phyloP scores from a whole-genome alignment of 2,888 invertebrate genomes.

The Nesidiocoris tenuis region DNA sequence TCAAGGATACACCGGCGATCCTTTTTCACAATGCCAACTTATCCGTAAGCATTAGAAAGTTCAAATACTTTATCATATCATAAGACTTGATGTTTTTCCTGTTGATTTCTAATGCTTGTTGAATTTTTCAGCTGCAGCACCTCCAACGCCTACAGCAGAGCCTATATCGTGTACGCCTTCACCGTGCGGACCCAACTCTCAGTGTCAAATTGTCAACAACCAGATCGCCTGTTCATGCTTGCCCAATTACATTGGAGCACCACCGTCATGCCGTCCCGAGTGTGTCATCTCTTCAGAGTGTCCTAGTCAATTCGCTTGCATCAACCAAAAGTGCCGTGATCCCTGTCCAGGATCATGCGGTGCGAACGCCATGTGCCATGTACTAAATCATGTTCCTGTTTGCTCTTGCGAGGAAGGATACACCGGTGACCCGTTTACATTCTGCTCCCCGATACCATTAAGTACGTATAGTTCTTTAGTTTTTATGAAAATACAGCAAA shows the following conservation, averaged over 20 bases:
- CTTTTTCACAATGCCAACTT: constrained; percentile 68
- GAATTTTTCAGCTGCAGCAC: constrained; percentile 47
- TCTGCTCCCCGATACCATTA: constrained; percentile 57
- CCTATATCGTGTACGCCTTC: constrained; percentile 73
- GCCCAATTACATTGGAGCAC: constrained; percentile 73
- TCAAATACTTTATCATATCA: neutral
- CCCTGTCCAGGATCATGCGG: constrained; percentile 87
- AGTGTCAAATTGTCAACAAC: constrained; percentile 75
- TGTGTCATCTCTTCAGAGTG: constrained; percentile 85
- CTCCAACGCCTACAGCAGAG: constrained; percentile 59
- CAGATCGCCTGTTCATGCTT: constrained; percentile 78
- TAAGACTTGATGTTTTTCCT: too few relatives aligned
- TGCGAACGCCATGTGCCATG: constrained; percentile 77
- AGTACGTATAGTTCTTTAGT: constrained; percentile 32
- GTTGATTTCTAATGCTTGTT: neutral
- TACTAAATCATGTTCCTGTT: constrained; percentile 82
- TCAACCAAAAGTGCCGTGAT: constrained; percentile 81
- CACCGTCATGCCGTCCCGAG: constrained; percentile 79
- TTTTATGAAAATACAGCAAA: neutral
- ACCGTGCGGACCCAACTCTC: constrained; percentile 85
- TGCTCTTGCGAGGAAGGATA: constrained; percentile 82
- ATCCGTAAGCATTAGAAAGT: constrained; percentile 46
- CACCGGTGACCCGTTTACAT: constrained; percentile 82
- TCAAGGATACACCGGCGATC: constrained; percentile 81
- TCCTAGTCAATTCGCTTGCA: constrained; percentile 76